phyloP scores from a whole-genome alignment of 2,797 vertebrate species.

The Antrozous pallidus region DNA sequence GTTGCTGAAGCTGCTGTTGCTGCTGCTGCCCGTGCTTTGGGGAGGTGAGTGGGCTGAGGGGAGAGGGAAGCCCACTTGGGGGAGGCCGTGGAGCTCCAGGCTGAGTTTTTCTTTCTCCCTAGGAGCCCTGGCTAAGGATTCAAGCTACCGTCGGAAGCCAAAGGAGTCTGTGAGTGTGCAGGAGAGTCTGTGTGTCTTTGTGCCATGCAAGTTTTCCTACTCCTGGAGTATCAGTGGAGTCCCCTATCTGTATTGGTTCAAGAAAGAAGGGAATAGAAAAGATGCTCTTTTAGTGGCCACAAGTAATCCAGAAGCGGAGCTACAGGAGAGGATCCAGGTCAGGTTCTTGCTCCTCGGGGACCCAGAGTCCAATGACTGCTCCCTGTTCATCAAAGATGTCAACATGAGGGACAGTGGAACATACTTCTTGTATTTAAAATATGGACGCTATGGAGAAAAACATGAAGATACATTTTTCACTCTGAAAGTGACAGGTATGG shows the following conservation, averaged over 20 bases:
- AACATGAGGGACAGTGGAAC: fast-evolving
- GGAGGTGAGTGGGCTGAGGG: not conserved
- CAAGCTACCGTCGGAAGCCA: fast-evolving
- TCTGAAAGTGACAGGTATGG: conserved; percentile 2
- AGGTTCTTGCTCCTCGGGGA: not conserved
- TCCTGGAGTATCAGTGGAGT: fast-evolving
- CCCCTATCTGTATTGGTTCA: not conserved
- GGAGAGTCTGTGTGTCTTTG: not conserved
- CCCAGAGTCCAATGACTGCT: not conserved
- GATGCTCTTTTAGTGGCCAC: not conserved
- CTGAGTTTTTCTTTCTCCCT: not conserved
- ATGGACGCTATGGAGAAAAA: fast-evolving
- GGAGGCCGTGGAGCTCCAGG: not conserved
- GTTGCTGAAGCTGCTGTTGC: not conserved
- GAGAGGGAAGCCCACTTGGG: not conserved
- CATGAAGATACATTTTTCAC: fast-evolving
- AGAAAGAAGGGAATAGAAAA: fast-evolving
- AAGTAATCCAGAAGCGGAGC: fast-evolving
- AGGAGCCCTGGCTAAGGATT: not conserved
- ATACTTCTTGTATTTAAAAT: not conserved
- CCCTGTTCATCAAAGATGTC: conserved; percentile 41
- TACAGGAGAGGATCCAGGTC: fast-evolving
- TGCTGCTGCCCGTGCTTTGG: not conserved
- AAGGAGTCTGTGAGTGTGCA: fast-evolving
- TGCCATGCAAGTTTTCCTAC: not conserved